A percentile compares a stretch with the other conserved stretches of the same genome.
Evolutionary conservation across 2,888 invertebrate species (phyloP).

Genomic region (Phymatocera aterrima): DNA sequence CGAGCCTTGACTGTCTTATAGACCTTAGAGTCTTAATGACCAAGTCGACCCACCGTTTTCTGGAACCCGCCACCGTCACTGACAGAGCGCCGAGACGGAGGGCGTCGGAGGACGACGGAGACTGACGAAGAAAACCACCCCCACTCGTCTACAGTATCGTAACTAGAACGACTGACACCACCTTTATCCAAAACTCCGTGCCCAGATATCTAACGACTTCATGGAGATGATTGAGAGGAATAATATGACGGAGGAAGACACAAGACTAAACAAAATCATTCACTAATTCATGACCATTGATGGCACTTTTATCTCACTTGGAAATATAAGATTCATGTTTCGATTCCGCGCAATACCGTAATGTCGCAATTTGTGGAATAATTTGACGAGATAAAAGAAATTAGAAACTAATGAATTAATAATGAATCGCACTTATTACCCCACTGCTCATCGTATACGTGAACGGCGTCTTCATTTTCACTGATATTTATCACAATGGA

Average conservation of each 20-base stretch:
- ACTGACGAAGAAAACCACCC: slow-evolving; percentile 38
- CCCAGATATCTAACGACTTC: slow-evolving; percentile 21
- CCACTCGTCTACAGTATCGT: slow-evolving; percentile 33
- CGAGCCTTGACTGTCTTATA: slow-evolving; percentile 25
- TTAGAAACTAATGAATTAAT: too few relatives aligned
- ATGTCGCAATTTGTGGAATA: not conserved
- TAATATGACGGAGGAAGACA: not conserved
- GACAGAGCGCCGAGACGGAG: slow-evolving; percentile 37
- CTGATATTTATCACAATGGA: not conserved
- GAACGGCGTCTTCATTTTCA: slow-evolving; percentile 24
- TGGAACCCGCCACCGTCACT: slow-evolving; percentile 39
- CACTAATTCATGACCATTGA: not conserved
- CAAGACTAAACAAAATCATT: not conserved
- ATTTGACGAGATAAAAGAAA: not conserved
- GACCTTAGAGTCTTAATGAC: slow-evolving; percentile 52
- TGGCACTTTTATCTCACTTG: not conserved
- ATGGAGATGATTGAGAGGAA: not conserved
- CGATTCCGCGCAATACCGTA: not conserved
- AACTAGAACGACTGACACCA: slow-evolving; percentile 29
- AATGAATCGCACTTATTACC: slow-evolving; percentile 5
- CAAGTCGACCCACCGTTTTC: slow-evolving; percentile 29
- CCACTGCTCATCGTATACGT: slow-evolving; percentile 11
- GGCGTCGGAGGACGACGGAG: slow-evolving; percentile 37
- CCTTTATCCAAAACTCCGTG: slow-evolving; percentile 12
- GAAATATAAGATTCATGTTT: too few relatives aligned